Base-by-base conservation (phyloP, 2,113 vertebrate genomes). In the Marmota flaviventris region DNA sequence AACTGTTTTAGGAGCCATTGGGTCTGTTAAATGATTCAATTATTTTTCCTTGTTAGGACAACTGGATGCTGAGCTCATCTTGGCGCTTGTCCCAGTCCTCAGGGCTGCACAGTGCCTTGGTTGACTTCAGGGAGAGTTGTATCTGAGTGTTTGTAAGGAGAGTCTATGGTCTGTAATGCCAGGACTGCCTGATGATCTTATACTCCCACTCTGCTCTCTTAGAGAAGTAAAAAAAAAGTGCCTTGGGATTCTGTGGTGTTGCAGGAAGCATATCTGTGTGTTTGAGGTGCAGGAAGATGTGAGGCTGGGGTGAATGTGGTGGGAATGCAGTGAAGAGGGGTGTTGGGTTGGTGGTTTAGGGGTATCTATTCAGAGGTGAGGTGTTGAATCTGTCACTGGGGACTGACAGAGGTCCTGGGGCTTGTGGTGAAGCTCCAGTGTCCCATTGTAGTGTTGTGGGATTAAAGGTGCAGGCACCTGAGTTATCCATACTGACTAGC, bases 191-290 rank as follows among this genome's bases (percentile, higher is more conserved):
- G 25, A 63, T 24, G n/a, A 34, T 39, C 42, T 53, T 20, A 1
- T 2, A 5, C 6, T 70, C 42, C 48, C 39, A 5, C 18, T 6
- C 18, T 11, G 0, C 14, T 65, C 6, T 37, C 17, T 51, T 8
- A 2, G 45, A 81, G 93, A 58, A 73, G 45, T 29, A 22, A 16
- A 76, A 8, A 39, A 25, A 22, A 16, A 76, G 20, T 17, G 13
- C 39, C 39, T 6, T 14, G 51, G 27, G 11, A 6, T 77, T 65
- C 39, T 65, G n/a, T n/a, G 61, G 29, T 79, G 22, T 20, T 45
- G 29, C 53, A 78, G 53, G 13, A 86, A 82, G n/a, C 32, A 1
- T 9, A 37, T 32, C 4, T 34, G 29, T 76, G 82, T 32, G 0
- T 63, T 32, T 77, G 56, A 25, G 4, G 20, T 4, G 34, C 25